These are phyloP conservation scores for Callyntrura sp. DNA, from an alignment of 2,888 invertebrate species.

Conservation along the genomic window DNA sequence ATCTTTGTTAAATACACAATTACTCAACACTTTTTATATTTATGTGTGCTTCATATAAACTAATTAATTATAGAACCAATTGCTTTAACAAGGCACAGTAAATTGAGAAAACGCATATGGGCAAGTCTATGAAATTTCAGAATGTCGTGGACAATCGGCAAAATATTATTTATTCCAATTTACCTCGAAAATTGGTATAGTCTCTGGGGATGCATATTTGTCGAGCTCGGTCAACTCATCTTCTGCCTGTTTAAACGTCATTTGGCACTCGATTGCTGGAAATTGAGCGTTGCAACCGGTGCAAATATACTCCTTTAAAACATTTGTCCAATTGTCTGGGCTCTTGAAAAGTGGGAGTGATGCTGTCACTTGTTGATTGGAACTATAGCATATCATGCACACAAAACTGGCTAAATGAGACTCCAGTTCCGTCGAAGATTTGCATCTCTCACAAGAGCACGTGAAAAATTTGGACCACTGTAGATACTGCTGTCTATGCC, in stretches of 20 bases:
- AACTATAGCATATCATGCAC: slow-evolving; percentile 78
- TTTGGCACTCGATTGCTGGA: slow-evolving; percentile 62
- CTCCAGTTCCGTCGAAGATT: slow-evolving; percentile 80
- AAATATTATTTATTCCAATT: slow-evolving; percentile 2
- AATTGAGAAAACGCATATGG: no score
- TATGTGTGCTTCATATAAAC: no score
- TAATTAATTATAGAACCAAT: no score
- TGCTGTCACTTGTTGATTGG: neutral
- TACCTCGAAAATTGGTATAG: slow-evolving; percentile 79
- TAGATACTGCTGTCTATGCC: slow-evolving; percentile 81
- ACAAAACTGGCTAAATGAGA: slow-evolving; percentile 80
- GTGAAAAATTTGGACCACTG: slow-evolving; percentile 83
- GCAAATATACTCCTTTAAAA: slow-evolving; percentile 57
- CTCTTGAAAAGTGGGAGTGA: slow-evolving; percentile 13
- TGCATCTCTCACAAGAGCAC: slow-evolving; percentile 82
- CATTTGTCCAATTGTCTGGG: slow-evolving; percentile 38
- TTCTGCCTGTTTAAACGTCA: slow-evolving; percentile 59
- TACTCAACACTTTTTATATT: no score
- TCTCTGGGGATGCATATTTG: slow-evolving; percentile 73
- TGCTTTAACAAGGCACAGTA: no score
- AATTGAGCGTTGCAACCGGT: slow-evolving; percentile 28
- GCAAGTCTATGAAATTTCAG: no score
- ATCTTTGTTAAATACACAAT: no score
- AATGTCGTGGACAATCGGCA: no score
- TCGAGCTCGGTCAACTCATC: slow-evolving; percentile 67